Conservation (phyloP, 2,113 vertebrate genomes). For the Eurystomus gularis region DNA sequence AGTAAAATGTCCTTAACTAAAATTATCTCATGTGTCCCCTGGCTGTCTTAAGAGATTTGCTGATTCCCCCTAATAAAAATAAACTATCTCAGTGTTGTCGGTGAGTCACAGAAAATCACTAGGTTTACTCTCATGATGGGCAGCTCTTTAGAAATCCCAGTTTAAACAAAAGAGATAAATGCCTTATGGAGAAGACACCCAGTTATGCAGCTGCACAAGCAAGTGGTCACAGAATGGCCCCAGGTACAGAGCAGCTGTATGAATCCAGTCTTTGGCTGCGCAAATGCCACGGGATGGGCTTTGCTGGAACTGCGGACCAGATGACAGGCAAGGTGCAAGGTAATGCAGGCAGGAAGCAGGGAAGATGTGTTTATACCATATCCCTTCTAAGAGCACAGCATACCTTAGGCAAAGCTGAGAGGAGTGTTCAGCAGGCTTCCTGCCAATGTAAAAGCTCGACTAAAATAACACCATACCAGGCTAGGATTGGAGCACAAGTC, state of each 20-base stretch:
- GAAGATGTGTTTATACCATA: background rate
- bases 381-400: background rate
- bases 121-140: background rate
- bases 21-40: background rate
- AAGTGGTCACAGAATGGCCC: background rate
- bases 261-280: background rate
- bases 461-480: background rate
- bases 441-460: background rate
- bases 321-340: background rate
- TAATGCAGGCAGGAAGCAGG: background rate
- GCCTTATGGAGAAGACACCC: background rate
- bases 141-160: background rate
- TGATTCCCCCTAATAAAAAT: background rate
- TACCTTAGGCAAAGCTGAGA: background rate
- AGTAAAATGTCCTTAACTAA: background rate
- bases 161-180: background rate
- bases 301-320: background rate
- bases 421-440: background rate
- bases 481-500: background rate
- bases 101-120: slow-evolving; percentile 4
- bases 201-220: background rate
- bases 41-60: background rate
- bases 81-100: background rate
- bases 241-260: background rate
- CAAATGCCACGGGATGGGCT: background rate